A percentile compares a stretch with the other conserved stretches of the same genome.
phyloP scores from a whole-genome alignment of 64 coral and sea anemone species.

The Dendrophyllia cribrosa region DNA sequence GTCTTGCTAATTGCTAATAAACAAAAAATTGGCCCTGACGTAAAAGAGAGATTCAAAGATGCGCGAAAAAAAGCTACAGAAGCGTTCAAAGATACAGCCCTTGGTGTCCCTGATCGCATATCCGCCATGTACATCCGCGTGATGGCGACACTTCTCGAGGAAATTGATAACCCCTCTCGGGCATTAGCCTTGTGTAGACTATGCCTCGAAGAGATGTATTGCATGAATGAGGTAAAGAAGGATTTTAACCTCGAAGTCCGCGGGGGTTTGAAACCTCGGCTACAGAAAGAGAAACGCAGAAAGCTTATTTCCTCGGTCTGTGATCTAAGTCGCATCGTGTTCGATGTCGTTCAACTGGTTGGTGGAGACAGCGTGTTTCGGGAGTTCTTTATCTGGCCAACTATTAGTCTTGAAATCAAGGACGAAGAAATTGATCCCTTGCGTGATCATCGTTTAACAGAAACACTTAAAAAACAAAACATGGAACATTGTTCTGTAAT shows the following conservation, averaged over 20 bases:
- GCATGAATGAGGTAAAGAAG: background rate
- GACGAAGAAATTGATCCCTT: conserved; percentile 7
- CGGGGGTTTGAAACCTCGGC: background rate
- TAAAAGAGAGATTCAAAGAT: background rate
- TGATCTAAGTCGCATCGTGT: background rate
- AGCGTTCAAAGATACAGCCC: background rate
- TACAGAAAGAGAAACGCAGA: background rate
- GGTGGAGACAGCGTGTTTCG: background rate
- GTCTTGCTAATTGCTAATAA: background rate
- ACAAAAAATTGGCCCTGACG: background rate
- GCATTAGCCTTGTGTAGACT: background rate
- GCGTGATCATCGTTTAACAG: conserved; percentile 10
- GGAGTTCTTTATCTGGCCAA: conserved; percentile 1
- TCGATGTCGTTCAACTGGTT: background rate
- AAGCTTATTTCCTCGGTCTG: background rate
- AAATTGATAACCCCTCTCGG: background rate
- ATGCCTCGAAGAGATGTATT: background rate
- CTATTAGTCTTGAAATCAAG: background rate
- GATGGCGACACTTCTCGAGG: background rate
- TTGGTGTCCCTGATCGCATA: background rate
- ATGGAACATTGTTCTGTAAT: conserved; percentile 25
- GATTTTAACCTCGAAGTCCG: background rate
- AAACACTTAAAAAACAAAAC: background rate
- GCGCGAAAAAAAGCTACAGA: background rate
- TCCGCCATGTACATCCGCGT: background rate